Evolutionary conservation across 2,113 vertebrate species (phyloP).

Genomic region (Cyanoliseus patagonus): DNA sequence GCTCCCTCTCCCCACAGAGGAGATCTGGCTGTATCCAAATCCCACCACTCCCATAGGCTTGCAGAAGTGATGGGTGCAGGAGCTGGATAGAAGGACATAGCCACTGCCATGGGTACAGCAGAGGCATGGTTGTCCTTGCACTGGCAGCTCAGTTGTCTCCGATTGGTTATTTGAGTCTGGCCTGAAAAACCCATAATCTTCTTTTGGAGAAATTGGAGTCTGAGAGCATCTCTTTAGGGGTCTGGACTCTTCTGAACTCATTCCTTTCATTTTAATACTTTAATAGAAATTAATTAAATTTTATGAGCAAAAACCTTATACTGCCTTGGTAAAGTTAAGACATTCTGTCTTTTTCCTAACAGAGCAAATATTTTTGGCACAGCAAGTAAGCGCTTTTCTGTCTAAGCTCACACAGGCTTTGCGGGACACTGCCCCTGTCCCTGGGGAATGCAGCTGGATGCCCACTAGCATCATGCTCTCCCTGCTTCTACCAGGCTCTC

Average conservation of each 20-base stretch:
- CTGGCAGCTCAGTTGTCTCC: not conserved
- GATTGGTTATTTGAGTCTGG: fast-evolving
- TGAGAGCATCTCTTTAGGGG: not conserved
- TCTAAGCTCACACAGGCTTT: not conserved
- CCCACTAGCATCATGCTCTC: not conserved
- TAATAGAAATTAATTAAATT: not conserved
- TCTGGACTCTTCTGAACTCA: not conserved
- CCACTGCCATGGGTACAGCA: not conserved
- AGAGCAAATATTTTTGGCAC: not conserved
- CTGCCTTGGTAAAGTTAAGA: not conserved
- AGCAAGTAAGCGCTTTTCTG: not conserved
- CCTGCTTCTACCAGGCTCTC: not conserved
- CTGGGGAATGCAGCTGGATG: not conserved
- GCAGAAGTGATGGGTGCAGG: not conserved
- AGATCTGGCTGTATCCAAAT: not conserved
- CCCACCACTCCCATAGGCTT: not conserved
- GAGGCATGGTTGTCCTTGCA: not conserved
- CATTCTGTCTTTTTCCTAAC: not conserved
- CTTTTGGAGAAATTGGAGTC: not conserved
- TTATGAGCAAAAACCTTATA: not conserved
- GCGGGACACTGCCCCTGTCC: not conserved
- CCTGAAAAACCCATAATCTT: not conserved
- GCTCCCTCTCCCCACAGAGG: not conserved
- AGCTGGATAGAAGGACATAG: not conserved
- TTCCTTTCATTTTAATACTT: not conserved